These are phyloP conservation scores for Rhodeus uyekii DNA, from an alignment of 2,797 vertebrate species.

Conservation along the genomic window DNA sequence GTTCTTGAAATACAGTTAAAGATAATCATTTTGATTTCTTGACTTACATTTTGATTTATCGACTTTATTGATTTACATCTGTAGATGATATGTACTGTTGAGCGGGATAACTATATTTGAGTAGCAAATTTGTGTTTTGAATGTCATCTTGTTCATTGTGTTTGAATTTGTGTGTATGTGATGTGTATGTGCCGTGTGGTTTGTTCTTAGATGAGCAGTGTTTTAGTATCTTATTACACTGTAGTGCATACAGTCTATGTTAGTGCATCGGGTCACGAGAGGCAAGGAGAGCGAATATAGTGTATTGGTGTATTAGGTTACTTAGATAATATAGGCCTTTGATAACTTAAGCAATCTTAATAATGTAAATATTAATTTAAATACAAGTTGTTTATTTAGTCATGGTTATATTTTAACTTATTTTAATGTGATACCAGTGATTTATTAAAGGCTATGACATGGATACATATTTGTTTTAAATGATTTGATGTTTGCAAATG, in stretches of 20 bases:
- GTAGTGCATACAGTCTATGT: conserved; percentile 51
- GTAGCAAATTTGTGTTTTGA: not conserved
- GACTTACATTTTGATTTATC: not conserved
- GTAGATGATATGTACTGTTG: not conserved
- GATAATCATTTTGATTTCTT: not conserved
- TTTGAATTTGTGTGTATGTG: conserved; percentile 15
- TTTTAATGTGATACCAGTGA: not conserved
- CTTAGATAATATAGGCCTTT: not conserved
- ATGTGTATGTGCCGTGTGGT: conserved; percentile 35
- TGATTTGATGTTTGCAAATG: not conserved
- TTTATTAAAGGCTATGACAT: not conserved
- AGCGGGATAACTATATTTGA: not conserved
- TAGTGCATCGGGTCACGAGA: conserved; percentile 55
- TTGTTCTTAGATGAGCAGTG: conserved; percentile 41
- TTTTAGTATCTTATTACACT: conserved; percentile 44
- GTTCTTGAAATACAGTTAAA: not conserved
- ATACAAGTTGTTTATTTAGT: not conserved
- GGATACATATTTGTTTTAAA: not conserved
- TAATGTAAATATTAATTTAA: not conserved
- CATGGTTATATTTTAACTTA: not conserved
- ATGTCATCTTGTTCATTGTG: not conserved
- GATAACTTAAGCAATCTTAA: not conserved
- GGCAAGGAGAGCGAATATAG: conserved; percentile 28
- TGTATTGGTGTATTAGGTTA: conserved; percentile 28
- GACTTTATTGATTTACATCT: not conserved